Percentiles rank a stretch among this genome's conserved stretches.
These are phyloP conservation scores for Verasper variegatus DNA, from an alignment of 2,113 vertebrate genomes.

Conservation along the genomic window DNA sequence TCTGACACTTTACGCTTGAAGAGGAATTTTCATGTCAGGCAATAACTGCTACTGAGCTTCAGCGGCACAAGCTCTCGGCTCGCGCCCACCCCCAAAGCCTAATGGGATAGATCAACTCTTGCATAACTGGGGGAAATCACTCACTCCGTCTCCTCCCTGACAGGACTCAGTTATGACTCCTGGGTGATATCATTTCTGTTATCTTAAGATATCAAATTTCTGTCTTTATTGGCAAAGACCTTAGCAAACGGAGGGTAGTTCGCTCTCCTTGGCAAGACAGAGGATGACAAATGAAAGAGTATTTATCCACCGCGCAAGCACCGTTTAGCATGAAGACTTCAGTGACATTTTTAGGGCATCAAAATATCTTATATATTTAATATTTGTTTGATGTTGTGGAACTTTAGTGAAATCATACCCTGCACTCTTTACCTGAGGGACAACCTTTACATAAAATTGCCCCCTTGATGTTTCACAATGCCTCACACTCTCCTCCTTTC, in stretches of 20 bases:
- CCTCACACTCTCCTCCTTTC: neutral
- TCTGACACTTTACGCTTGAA: slow-evolving; percentile 79
- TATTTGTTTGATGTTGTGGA: slow-evolving; percentile 13
- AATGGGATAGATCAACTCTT: slow-evolving; percentile 82
- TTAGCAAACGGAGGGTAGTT: slow-evolving; percentile 71
- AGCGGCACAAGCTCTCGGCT: slow-evolving; percentile 72
- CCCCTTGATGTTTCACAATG: neutral
- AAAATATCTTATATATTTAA: slow-evolving; percentile 1
- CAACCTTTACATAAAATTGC: neutral
- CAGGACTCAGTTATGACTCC: slow-evolving; percentile 83
- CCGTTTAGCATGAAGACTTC: slow-evolving; percentile 41
- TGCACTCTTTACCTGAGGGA: neutral
- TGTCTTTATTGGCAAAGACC: slow-evolving; percentile 83
- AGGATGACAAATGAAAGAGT: slow-evolving; percentile 68
- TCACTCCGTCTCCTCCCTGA: slow-evolving; percentile 83
- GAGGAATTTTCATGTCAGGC: slow-evolving; percentile 78
- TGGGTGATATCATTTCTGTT: slow-evolving; percentile 85
- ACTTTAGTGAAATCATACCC: slow-evolving; percentile 20
- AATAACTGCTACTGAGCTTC: slow-evolving; percentile 77
- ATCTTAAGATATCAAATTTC: slow-evolving; percentile 86
- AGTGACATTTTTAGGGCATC: slow-evolving; percentile 39
- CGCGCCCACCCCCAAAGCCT: slow-evolving; percentile 76
- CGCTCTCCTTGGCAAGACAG: slow-evolving; percentile 54
- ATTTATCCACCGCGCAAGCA: slow-evolving; percentile 55
- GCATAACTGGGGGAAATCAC: slow-evolving; percentile 82